phyloP scores from a whole-genome alignment of 2,113 vertebrate species.

The Pagrus major region DNA sequence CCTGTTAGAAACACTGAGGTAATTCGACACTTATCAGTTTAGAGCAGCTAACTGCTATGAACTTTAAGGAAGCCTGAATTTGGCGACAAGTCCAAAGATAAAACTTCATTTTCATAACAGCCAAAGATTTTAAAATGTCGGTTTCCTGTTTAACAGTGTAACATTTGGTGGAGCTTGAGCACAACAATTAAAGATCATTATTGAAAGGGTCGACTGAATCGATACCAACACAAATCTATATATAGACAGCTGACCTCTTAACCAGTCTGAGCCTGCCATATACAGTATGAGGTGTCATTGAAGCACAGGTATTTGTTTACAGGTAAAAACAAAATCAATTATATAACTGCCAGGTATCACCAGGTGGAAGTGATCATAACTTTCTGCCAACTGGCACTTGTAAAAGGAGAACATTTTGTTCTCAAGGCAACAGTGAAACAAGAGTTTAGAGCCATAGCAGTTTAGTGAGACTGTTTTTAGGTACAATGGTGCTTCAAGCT shows the following conservation, averaged over 20 bases:
- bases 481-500: too few species aligned
- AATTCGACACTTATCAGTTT: conserved; percentile 77
- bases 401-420: neutral
- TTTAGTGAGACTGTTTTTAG: too few species aligned
- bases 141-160: too few species aligned
- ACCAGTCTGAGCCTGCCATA: neutral
- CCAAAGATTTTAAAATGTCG: neutral
- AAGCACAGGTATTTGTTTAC: neutral
- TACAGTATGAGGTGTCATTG: neutral
- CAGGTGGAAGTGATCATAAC: neutral
- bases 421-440: neutral
- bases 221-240: conserved; percentile 23
- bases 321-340: neutral
- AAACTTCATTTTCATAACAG: conserved; percentile 2
- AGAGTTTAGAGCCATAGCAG: neutral
- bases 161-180: neutral
- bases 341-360: neutral
- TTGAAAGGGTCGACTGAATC: conserved; percentile 1
- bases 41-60: conserved; percentile 54
- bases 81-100: conserved; percentile 23
- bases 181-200: conserved; percentile 21
- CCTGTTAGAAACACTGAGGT: conserved; percentile 65
- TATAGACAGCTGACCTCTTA: conserved; percentile 12
- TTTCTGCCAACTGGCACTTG: neutral
- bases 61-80: conserved; percentile 51